Conservation (phyloP, 2,797 vertebrate species). For the Acipenser transmontanus region DNA sequence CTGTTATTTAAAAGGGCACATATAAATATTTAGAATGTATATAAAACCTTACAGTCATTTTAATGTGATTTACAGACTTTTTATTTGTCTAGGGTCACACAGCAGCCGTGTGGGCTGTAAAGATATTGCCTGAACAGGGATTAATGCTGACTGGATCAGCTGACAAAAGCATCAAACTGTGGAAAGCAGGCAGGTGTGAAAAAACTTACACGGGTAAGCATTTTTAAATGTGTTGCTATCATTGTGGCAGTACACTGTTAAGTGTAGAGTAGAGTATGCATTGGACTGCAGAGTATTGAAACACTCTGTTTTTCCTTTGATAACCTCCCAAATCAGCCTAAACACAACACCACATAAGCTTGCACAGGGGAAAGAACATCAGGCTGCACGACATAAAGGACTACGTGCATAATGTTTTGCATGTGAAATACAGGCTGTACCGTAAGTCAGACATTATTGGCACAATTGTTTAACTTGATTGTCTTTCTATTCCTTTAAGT, state of each 20-base stretch:
- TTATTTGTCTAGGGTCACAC: slow-evolving; percentile 74
- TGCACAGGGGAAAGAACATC: too few relatives aligned
- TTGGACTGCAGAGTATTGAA: not conserved
- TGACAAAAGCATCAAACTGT: slow-evolving; percentile 78
- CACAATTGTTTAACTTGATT: too few relatives aligned
- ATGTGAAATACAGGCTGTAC: too few relatives aligned
- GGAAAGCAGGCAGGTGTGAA: slow-evolving; percentile 73
- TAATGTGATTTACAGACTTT: not conserved
- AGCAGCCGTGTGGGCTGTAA: slow-evolving; percentile 90
- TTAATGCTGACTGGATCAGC: slow-evolving; percentile 95
- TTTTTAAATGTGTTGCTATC: slow-evolving; percentile 5
- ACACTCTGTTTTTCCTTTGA: too few relatives aligned
- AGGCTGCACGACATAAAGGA: too few relatives aligned
- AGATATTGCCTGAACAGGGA: slow-evolving; percentile 89
- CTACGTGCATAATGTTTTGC: too few relatives aligned
- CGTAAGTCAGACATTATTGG: too few relatives aligned
- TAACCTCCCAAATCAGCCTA: not conserved
- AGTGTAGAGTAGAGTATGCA: too few relatives aligned
- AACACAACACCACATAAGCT: not conserved
- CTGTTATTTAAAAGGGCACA: too few relatives aligned
- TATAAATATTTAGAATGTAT: too few relatives aligned
- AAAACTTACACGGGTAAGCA: slow-evolving; percentile 61
- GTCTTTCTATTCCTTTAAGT: too few relatives aligned
- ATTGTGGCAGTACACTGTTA: not conserved
- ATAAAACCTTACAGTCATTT: too few relatives aligned